phyloP scores from a whole-genome alignment of 1,140 invertebrate species.

The Cotesia chilonis region DNA sequence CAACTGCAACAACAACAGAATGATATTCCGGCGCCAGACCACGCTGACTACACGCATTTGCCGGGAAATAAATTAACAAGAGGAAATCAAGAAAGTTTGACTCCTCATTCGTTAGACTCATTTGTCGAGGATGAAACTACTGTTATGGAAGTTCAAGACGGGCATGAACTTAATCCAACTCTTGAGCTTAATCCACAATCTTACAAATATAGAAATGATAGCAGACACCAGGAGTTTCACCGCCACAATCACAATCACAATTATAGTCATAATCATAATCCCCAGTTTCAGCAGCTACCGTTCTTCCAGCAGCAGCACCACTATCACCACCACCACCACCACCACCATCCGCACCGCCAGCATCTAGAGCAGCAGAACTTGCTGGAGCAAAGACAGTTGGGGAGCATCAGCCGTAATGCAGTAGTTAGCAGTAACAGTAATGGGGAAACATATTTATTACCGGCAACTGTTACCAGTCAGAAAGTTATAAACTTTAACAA shows the following conservation, averaged over 20 bases:
- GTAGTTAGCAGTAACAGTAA: constrained; percentile 35
- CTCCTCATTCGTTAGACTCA: neutral
- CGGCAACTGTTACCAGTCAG: constrained; percentile 44
- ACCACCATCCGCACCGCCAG: too few species aligned
- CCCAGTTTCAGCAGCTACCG: too few species aligned
- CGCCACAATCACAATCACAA: too few species aligned
- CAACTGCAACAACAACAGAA: constrained; percentile 42
- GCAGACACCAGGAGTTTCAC: neutral
- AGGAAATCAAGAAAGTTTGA: neutral
- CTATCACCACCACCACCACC: too few species aligned
- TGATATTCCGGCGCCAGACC: constrained; percentile 49
- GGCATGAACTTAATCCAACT: constrained; percentile 13
- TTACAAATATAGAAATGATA: constrained; percentile 26
- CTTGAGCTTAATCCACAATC: constrained; percentile 4
- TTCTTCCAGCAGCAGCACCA: too few species aligned
- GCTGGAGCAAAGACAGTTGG: too few species aligned
- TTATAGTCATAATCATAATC: too few species aligned
- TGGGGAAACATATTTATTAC: constrained; percentile 44
- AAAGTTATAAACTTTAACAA: constrained; percentile 55
- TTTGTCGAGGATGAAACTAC: too few species aligned
- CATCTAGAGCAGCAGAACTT: constrained; percentile 37
- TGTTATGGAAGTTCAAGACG: too few species aligned
- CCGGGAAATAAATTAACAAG: constrained; percentile 5
- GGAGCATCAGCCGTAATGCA: constrained; percentile 17
- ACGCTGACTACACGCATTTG: constrained; percentile 42